Conservation (phyloP, 2,888 invertebrate species). For the Lomographa bimaculata region DNA sequence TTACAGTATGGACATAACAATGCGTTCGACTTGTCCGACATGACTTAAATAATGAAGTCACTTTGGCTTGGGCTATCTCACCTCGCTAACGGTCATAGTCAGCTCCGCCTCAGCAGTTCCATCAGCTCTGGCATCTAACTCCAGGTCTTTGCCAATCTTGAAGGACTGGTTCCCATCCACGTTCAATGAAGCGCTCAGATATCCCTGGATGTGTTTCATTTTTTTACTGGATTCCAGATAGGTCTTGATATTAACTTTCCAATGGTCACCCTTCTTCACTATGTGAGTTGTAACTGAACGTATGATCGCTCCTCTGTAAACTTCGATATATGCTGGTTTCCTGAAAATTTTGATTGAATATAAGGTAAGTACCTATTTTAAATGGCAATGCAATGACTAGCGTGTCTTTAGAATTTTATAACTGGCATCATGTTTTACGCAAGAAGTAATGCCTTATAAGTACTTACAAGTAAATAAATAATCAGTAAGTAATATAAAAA, state of each 20-base stretch:
- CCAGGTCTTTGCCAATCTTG: constrained; percentile 45
- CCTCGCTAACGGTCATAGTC: constrained; percentile 59
- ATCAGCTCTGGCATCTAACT: constrained; percentile 44
- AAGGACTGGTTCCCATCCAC: constrained; percentile 58
- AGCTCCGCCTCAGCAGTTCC: constrained; percentile 57
- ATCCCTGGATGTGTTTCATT: constrained; percentile 46
- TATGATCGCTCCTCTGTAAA: constrained; percentile 85
- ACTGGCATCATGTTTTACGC: too few species aligned
- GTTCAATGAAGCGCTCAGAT: constrained; percentile 51
- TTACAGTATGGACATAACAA: too few species aligned
- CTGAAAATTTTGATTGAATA: constrained; percentile 61
- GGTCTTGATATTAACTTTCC: constrained; percentile 55
- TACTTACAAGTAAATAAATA: too few species aligned
- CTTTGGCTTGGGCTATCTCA: too few species aligned
- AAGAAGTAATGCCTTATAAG: too few species aligned
- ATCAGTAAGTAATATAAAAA: too few species aligned
- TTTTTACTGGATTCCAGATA: constrained; percentile 55
- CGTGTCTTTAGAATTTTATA: too few species aligned
- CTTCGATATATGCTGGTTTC: constrained; percentile 87
- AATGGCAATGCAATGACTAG: too few species aligned
- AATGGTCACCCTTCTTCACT: constrained; percentile 45
- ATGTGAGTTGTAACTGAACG: constrained; percentile 83
- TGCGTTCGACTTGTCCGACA: too few species aligned
- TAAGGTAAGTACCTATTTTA: too few species aligned
- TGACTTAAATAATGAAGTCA: too few species aligned